phyloP scores from a whole-genome alignment of 2,797 vertebrate species.

The Amazona finschi region DNA sequence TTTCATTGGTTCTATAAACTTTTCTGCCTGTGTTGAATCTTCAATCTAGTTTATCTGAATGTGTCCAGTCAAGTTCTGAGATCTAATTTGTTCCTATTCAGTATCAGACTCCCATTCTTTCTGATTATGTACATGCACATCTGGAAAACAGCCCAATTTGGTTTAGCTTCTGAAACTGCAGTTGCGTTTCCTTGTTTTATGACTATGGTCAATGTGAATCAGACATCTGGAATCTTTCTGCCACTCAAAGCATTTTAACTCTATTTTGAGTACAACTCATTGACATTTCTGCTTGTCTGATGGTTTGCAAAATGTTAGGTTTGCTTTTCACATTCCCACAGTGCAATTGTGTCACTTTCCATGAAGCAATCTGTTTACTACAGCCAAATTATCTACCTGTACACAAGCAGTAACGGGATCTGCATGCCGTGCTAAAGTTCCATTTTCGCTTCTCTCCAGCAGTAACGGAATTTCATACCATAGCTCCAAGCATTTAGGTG shows the following conservation, averaged over 20 bases:
- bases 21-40: background rate
- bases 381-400: slow-evolving; percentile 38
- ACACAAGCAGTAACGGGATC: slow-evolving; percentile 38
- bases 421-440: background rate
- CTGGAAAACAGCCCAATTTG: background rate
- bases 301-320: slow-evolving; percentile 1
- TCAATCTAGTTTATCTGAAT: background rate
- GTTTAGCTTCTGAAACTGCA: slow-evolving; percentile 2
- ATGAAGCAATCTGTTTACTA: slow-evolving; percentile 40
- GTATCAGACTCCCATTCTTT: background rate
- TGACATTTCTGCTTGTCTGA: slow-evolving; percentile 8
- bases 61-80: background rate
- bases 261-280: background rate
- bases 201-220: background rate
- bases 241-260: background rate
- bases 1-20: background rate
- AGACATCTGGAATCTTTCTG: background rate
- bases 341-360: slow-evolving; percentile 34
- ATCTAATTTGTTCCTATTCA: background rate
- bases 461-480: background rate
- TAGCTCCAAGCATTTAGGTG: background rate
- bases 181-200: background rate
- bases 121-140: background rate
- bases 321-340: slow-evolving; percentile 30
- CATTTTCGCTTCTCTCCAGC: background rate